phyloP scores from a whole-genome alignment of 2,797 vertebrate genomes.

The Girardinus metallicus region DNA sequence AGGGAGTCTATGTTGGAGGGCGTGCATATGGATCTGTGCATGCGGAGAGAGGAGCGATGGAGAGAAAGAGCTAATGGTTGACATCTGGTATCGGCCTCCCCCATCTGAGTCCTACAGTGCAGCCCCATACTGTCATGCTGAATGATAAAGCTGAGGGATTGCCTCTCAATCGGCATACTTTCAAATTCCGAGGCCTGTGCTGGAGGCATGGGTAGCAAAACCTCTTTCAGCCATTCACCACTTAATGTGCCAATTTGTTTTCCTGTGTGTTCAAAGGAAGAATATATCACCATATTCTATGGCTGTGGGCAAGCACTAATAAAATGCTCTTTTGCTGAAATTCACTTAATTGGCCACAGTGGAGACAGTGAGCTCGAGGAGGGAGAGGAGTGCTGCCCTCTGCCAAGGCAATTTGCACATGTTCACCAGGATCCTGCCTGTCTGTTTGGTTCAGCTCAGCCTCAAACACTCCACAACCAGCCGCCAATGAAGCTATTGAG shows the following conservation, averaged over 20 bases:
- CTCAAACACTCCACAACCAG: slow-evolving; percentile 6
- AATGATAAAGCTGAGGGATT: slow-evolving; percentile 89
- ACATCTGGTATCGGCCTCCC: slow-evolving; percentile 75
- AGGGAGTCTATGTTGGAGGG: slow-evolving; percentile 70
- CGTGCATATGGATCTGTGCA: slow-evolving; percentile 66
- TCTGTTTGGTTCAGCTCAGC: slow-evolving; percentile 31
- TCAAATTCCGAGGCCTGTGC: slow-evolving; percentile 81
- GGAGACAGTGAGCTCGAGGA: slow-evolving; percentile 77
- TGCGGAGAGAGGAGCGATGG: slow-evolving; percentile 58
- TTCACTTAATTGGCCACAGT: slow-evolving; percentile 95
- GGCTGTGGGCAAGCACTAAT: slow-evolving; percentile 92
- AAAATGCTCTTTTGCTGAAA: slow-evolving; percentile 93
- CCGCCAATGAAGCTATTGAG: slow-evolving; percentile 2
- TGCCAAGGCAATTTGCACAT: slow-evolving; percentile 72
- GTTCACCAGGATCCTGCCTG: slow-evolving; percentile 47
- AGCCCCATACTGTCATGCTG: slow-evolving; percentile 79
- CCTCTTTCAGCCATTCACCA: slow-evolving; percentile 81
- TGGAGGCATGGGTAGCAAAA: slow-evolving; percentile 78
- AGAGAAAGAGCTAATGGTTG: slow-evolving; percentile 74
- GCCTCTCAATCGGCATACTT: slow-evolving; percentile 86
- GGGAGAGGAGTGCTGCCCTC: slow-evolving; percentile 52
- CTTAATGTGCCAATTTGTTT: slow-evolving; percentile 89
- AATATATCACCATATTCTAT: slow-evolving; percentile 86
- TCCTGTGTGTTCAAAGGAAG: slow-evolving; percentile 82
- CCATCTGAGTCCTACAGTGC: slow-evolving; percentile 65